Base-by-base conservation (phyloP, 2,113 vertebrate species). In the Platichthys stellatus region DNA sequence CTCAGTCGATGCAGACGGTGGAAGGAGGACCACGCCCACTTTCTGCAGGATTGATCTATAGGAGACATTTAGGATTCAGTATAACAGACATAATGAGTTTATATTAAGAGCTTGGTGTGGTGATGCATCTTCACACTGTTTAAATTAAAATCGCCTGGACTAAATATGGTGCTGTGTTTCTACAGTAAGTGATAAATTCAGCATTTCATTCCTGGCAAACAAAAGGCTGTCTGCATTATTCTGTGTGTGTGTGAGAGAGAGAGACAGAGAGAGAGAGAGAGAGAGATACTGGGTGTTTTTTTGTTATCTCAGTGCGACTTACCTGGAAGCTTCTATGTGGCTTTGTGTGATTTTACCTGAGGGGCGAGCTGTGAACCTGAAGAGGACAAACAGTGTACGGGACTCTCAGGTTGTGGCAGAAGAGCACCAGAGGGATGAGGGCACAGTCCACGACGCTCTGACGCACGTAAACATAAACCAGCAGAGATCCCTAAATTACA, bases 391-490 rank as follows among this genome's bases (percentile, higher is more conserved):
- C 26, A 14, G 96, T 95, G 79, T 96, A 93, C 21, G 97, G 95
- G 26, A 96, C 91, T 35, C 94, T 93, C 3, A 98, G 74, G 35
- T 94, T 95, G 84, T 95, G 95, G 57, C 94, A 96, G 68, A 96
- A 91, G 35, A 98, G 94, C 11, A 95, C 66, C n/a, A 97, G 93
- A 26, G 96, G 92, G 49, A 98, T 89, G 63, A 98, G 93, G 1
- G 83, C 82, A 5, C 93, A 95, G 3, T 98, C 97, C 85, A 96
- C 1, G 6, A 26, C 63, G 7, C 96, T 96, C 74, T 95, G 96
- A 82, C 89, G 96, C 11, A 93, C 82, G 1, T 94, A 94, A 20
- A 98, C 93, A 71, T 97, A 95, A 49, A 98, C 92, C 70, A 97
- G 88, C 0, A 93, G 95, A 31, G 83, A 57, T 57, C 88, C 91